phyloP scores from a whole-genome alignment of 2,888 invertebrate species.

The Bellardia bayeri region DNA sequence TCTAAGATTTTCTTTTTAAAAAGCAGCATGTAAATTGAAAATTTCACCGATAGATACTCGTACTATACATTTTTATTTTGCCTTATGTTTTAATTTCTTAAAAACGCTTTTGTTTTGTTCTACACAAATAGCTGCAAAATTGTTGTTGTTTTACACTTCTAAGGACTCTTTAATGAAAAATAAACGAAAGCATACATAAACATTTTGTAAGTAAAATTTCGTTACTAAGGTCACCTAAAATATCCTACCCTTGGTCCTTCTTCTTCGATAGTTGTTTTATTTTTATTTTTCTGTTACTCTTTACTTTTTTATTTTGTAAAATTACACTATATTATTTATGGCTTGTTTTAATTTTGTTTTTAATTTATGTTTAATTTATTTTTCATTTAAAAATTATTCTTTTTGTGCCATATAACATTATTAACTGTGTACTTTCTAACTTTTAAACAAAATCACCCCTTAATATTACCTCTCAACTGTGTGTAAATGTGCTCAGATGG shows the following conservation, averaged over 20 bases:
- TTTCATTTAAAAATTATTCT: background rate
- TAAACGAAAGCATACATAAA: background rate
- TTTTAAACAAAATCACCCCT: slow-evolving; percentile 17
- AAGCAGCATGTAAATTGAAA: slow-evolving; percentile 25
- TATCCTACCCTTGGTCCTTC: slow-evolving; percentile 20
- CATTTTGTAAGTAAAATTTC: slow-evolving; percentile 51
- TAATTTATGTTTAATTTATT: slow-evolving; percentile 59
- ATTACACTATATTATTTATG: background rate
- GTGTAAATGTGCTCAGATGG: slow-evolving; percentile 88
- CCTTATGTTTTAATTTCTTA: slow-evolving; percentile 18
- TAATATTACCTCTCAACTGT: slow-evolving; percentile 24
- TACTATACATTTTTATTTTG: background rate
- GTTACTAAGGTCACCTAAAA: slow-evolving; percentile 62
- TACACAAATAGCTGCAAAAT: background rate
- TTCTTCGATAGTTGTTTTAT: too few relatives aligned
- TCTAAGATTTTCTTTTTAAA: background rate
- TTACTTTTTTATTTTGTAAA: slow-evolving; percentile 21
- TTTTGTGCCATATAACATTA: slow-evolving; percentile 15
- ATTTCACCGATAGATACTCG: background rate
- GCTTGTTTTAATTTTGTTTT: slow-evolving; percentile 60
- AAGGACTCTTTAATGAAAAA: slow-evolving; percentile 24
- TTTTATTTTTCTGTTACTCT: slow-evolving; percentile 14
- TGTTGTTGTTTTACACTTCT: slow-evolving; percentile 23
- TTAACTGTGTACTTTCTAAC: slow-evolving; percentile 55
- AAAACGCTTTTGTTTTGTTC: slow-evolving; percentile 49